These are phyloP conservation scores for Gasterosteus aculeatus DNA, from an alignment of 2,113 vertebrate genomes.

Conservation along the genomic window DNA sequence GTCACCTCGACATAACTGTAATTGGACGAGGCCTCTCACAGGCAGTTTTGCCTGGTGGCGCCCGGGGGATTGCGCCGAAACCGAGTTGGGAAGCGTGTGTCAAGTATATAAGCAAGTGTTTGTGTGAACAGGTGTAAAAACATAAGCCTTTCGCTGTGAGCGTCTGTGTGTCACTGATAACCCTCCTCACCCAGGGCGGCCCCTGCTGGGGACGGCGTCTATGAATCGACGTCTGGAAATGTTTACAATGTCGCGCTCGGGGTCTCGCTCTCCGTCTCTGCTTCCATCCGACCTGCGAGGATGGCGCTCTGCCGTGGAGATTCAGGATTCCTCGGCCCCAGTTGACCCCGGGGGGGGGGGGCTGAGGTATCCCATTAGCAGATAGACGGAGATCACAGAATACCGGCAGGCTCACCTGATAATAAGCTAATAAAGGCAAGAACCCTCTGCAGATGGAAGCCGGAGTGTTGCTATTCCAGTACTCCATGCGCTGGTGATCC, in stretches of 20 bases:
- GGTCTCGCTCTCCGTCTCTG: constrained; percentile 13
- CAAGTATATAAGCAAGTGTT: constrained; percentile 11
- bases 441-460: constrained; percentile 13
- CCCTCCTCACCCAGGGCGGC: neutral
- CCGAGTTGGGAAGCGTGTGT: constrained; percentile 12
- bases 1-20: constrained; percentile 62
- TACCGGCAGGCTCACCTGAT: neutral
- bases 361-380: neutral
- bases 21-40: constrained; percentile 60
- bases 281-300: constrained; percentile 5
- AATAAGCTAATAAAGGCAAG: constrained; percentile 16
- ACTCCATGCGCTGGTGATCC: constrained; percentile 22
- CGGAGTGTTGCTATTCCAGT: constrained; percentile 1
- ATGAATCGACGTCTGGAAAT: constrained; percentile 8
- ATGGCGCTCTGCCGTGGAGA: neutral
- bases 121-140: neutral
- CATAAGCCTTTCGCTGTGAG: neutral
- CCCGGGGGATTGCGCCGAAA: constrained; percentile 1
- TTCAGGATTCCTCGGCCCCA: neutral
- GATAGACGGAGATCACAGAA: constrained; percentile 15
- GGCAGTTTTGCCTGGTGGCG: constrained; percentile 34
- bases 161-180: constrained; percentile 12
- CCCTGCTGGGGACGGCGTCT: constrained; percentile 13
- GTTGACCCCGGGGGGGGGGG: neutral
- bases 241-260: constrained; percentile 29